Evolutionary conservation across 1,140 invertebrate species (phyloP), one percentile per base, ranked within the genome.

Genomic region (Anastatus disparis): DNA sequence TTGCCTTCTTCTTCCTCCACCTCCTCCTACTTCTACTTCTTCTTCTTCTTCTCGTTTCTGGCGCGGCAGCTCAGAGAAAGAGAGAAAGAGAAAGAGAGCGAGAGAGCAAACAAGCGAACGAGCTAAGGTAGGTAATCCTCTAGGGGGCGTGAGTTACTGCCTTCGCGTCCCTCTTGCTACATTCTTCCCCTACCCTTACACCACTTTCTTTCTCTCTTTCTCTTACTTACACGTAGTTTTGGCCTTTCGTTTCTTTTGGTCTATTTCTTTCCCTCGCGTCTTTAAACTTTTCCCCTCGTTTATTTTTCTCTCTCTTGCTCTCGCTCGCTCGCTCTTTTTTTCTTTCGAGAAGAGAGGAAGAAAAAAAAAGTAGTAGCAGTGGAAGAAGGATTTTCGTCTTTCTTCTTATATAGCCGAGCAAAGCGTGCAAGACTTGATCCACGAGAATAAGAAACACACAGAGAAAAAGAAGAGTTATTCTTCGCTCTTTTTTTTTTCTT

Each of bases 131-230:
- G 84, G 84, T 86, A 86, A 86, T 86, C 85, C 85, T 85, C 85
- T 85, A 80, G 85, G 83, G 84, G 85, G 85, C 85, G 85, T 86
- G 83, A 86, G 84, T 85, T 86, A 86, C 82, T 78, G 81, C 79
- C 75, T 78, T n/a, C 65, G 53, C 75, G 77, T 80, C 79, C 79
- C 81, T 80, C 77, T 79, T 77, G 76, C 77, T 76, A 71, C 73
- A 71, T 74, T 75, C 74, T 73, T 74, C 63, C 70, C 59, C 55
- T 70, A 66, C 31, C 50, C 42, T 44, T 42, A 50, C 55, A 31
- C 66, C 75, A 61, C 74, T 70, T 63, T 78, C 76, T 76, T 50
- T 62, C n/a, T 59, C 53, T 58, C 69, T 26, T 42, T 71, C 55
- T 29, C 55, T 46, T 62, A 52, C 53, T 56, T 53, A 26, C 53